A percentile compares a stretch with the other conserved stretches of the same genome.
These are phyloP conservation scores for Epistrophe eligans DNA, from an alignment of 2,888 invertebrate genomes.

Conservation along the genomic window DNA sequence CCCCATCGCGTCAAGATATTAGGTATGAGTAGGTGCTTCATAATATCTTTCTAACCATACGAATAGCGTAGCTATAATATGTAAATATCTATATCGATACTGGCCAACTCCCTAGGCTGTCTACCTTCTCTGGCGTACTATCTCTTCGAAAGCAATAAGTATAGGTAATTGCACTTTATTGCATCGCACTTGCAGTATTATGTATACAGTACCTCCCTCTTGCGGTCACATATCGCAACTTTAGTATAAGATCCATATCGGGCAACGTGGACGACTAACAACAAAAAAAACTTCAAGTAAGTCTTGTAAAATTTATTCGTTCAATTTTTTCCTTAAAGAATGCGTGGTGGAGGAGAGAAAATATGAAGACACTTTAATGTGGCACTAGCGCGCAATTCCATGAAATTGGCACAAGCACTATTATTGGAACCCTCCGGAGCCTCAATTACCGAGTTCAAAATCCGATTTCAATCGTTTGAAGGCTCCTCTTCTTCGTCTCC, in stretches of 20 bases:
- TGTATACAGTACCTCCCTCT: slow-evolving; percentile 18
- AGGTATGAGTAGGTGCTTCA: slow-evolving; percentile 38
- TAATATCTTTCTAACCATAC: slow-evolving; percentile 33
- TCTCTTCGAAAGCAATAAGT: slow-evolving; percentile 16
- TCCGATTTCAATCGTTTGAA: slow-evolving; percentile 57
- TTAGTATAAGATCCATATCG: slow-evolving; percentile 66
- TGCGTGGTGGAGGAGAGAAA: slow-evolving; percentile 53
- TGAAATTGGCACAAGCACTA: slow-evolving; percentile 68
- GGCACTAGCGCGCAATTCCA: slow-evolving; percentile 71
- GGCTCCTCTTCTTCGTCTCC: slow-evolving; percentile 11
- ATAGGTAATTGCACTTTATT: slow-evolving; percentile 57
- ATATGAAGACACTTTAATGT: slow-evolving; percentile 72
- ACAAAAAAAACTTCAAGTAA: slow-evolving; percentile 16
- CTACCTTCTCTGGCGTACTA: slow-evolving; percentile 17
- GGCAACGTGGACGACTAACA: slow-evolving; percentile 13
- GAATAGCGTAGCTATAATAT: background rate
- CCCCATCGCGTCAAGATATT: slow-evolving; percentile 59
- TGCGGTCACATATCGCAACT: slow-evolving; percentile 48
- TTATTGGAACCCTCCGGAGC: slow-evolving; percentile 65
- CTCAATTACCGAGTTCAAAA: slow-evolving; percentile 72
- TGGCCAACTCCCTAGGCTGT: slow-evolving; percentile 5
- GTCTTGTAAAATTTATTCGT: slow-evolving; percentile 41
- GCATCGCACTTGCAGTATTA: slow-evolving; percentile 46
- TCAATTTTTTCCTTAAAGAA: slow-evolving; percentile 31
- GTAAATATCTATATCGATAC: background rate